Evolutionary conservation across 1,140 invertebrate species (phyloP), one percentile per base, ranked within the genome.

Genomic region (Lordiphosa clarofinis): DNA sequence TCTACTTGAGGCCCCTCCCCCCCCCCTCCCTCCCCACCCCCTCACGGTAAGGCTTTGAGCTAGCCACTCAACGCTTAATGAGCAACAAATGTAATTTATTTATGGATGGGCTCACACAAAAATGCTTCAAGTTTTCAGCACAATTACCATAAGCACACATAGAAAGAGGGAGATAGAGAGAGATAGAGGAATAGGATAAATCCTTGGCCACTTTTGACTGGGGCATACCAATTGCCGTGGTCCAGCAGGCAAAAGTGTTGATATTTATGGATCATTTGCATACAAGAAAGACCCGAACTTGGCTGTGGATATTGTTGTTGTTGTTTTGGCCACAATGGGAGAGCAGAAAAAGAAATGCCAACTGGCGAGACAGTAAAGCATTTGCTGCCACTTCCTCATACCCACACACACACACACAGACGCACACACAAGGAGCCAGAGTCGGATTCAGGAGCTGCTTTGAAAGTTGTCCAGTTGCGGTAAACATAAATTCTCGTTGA

Each of bases 401-500:
- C 43, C 54, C 38, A 60, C 55, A 57, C 50, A 28, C 24, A 61
- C 35, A 49, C 12, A 42, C 40, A 49, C 36, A 24, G 38, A 50
- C 11, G 52, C 52, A 38, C 42, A 31, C 24, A 58, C 21, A 38
- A 49, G 46, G 24, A 42, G 71, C 44, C 60, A 76, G 47, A 71
- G 61, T n/a, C n/a, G n/a, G n/a, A n/a, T n/a, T 59, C 73, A 60
- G 75, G 58, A 76, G 78, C 78, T 82, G 78, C 68, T 76, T 84
- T 84, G 78, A 84, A 84, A 84, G 78, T 84, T 84, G 78, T 84
- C 78, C 78, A 84, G 78, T 84, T 84, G 78, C 78, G 78, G 78
- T 84, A 84, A 84, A 84, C 78, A 84, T 84, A 84, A 84, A 84
- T 84, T 84, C 78, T 84, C 78, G 78, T 84, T 84, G 78, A 84